Percentiles rank a stretch among this genome's conserved stretches.
phyloP scores from a whole-genome alignment of 1,140 invertebrate genomes.

The Calephelis virginiensis region DNA sequence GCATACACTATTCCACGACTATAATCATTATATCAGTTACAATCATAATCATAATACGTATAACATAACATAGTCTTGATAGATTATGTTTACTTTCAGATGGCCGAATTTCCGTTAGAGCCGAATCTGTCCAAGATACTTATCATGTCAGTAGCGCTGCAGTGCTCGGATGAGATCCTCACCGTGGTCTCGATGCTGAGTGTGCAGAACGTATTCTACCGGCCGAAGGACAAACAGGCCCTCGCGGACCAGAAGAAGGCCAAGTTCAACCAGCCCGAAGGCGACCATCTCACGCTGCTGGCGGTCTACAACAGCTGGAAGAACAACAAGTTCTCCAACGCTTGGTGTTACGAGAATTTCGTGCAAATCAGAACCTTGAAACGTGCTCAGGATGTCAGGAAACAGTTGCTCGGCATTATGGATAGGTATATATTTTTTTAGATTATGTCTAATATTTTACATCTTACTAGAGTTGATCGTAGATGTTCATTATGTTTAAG shows the following conservation, averaged over 20 bases:
- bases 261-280: conserved; percentile 99
- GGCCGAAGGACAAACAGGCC: conserved; percentile 97
- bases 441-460: not conserved
- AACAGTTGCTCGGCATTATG: conserved; percentile 99
- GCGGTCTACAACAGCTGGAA: conserved; percentile 99
- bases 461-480: too few relatives aligned
- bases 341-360: conserved; percentile 99
- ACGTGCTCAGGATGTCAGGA: conserved; percentile 98
- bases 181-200: conserved; percentile 99
- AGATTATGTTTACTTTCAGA: conserved; percentile 80
- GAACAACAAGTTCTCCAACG: conserved; percentile 99
- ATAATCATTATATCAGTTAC: too few relatives aligned
- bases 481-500: too few relatives aligned
- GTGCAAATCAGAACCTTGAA: conserved; percentile 98
- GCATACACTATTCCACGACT: too few relatives aligned
- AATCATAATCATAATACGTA: too few relatives aligned
- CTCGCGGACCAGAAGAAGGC: conserved; percentile 99
- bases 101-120: conserved; percentile 99
- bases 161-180: conserved; percentile 98
- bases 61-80: too few relatives aligned
- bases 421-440: conserved; percentile 82
- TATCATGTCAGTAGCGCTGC: conserved; percentile 99
- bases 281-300: conserved; percentile 98
- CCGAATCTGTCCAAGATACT: conserved; percentile 99
- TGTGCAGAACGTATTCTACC: conserved; percentile 99